Conservation (phyloP, 2,797 vertebrate species). For the Steatocranus sp. region DNA sequence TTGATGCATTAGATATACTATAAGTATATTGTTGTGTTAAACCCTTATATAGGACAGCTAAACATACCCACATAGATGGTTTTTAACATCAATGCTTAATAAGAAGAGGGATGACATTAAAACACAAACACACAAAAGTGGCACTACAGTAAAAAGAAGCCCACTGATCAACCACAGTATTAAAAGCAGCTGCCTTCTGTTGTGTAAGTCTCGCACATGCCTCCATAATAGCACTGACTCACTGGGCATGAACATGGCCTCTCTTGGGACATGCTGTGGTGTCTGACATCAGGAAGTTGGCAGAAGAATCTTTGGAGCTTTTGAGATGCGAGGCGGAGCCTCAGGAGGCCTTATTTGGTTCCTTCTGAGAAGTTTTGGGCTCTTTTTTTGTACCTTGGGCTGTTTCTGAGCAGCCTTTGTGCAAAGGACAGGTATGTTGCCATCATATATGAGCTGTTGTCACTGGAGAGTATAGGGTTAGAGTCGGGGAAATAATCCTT, state of each 20-base stretch:
- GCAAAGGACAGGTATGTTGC: rapidly evolving
- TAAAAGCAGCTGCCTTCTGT: not conserved
- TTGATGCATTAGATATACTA: not conserved
- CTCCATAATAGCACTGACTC: not conserved
- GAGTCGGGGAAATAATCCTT: not conserved
- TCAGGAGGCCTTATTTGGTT: not conserved
- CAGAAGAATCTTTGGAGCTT: not conserved
- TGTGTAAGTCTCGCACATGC: not conserved
- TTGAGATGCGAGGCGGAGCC: not conserved
- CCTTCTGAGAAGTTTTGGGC: rapidly evolving
- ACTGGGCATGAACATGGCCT: no score
- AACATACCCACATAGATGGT: not conserved
- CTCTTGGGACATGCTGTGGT: not conserved
- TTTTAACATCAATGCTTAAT: not conserved
- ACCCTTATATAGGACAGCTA: not conserved
- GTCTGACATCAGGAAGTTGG: not conserved
- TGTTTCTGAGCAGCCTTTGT: not conserved
- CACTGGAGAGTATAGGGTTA: not conserved
- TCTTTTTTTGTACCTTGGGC: not conserved
- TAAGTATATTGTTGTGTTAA: not conserved
- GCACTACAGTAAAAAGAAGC: not conserved
- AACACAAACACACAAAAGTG: not conserved
- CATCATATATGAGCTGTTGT: not conserved
- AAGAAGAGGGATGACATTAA: not conserved
- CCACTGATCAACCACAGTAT: not conserved